phyloP scores from a whole-genome alignment of 2,888 invertebrate species.

The Caenorhabditis panamensis region DNA sequence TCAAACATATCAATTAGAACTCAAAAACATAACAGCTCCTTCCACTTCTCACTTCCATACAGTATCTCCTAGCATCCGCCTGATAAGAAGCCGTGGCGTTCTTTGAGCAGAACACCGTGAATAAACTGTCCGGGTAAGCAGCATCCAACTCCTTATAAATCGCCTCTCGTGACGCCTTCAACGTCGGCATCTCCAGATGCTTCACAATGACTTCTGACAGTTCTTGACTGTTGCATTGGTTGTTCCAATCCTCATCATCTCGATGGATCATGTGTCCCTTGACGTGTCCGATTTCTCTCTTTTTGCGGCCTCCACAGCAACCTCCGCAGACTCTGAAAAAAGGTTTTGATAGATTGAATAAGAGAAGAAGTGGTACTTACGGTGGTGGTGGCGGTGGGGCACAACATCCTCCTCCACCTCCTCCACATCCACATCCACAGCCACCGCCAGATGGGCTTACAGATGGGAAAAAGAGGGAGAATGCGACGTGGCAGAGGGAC shows the following conservation, averaged over 20 bases:
- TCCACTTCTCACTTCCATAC: slow-evolving; percentile 39
- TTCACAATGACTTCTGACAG: slow-evolving; percentile 55
- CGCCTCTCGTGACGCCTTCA: slow-evolving; percentile 43
- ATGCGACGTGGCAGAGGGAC: slow-evolving; percentile 14
- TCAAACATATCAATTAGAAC: slow-evolving; percentile 15
- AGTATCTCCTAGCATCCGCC: slow-evolving; percentile 56
- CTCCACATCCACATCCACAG: slow-evolving; percentile 52
- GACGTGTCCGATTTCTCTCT: slow-evolving; percentile 58
- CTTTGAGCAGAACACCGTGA: slow-evolving; percentile 61
- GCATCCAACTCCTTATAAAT: slow-evolving; percentile 65
- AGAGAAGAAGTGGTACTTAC: slow-evolving; percentile 39
- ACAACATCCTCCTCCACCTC: slow-evolving; percentile 51
- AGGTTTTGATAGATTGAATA: neutral
- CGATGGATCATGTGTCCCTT: slow-evolving; percentile 47
- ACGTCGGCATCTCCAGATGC: slow-evolving; percentile 27
- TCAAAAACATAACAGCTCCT: slow-evolving; percentile 54
- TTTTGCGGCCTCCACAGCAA: slow-evolving; percentile 54
- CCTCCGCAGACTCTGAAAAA: slow-evolving; percentile 39
- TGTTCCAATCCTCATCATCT: slow-evolving; percentile 39
- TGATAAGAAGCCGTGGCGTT: slow-evolving; percentile 64
- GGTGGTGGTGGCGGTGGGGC: slow-evolving; percentile 51
- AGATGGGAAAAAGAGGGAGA: slow-evolving; percentile 48
- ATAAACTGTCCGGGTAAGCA: slow-evolving; percentile 60
- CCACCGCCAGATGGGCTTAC: slow-evolving; percentile 37
- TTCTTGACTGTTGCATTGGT: slow-evolving; percentile 55